A percentile compares a stretch with the other conserved stretches of the same genome.
phyloP scores from a whole-genome alignment of 1,140 invertebrate genomes.

The Rhagoletis zephyria region DNA sequence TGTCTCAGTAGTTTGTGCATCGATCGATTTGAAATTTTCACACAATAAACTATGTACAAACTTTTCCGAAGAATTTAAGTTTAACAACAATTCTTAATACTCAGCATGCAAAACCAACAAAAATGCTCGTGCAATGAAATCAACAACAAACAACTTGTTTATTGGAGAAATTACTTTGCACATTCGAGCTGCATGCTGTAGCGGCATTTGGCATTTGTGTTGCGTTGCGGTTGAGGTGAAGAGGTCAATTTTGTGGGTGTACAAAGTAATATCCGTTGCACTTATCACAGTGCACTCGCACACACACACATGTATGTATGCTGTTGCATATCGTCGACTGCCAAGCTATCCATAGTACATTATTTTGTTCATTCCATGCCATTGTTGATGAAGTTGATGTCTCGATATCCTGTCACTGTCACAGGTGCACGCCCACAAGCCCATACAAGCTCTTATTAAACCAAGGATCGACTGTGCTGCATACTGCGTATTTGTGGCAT shows the following conservation, averaged over 20 bases:
- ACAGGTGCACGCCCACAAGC: background rate
- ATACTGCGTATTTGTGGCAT: no score
- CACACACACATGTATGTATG: background rate
- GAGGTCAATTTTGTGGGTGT: background rate
- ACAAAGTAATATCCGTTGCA: conserved; percentile 15
- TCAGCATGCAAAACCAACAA: background rate
- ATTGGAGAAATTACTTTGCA: background rate
- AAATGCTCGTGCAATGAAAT: background rate
- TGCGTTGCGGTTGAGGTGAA: background rate
- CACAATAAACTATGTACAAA: no score
- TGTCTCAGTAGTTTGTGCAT: no score
- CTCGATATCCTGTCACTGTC: background rate
- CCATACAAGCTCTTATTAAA: no score
- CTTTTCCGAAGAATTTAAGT: no score
- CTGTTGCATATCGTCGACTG: background rate
- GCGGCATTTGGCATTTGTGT: background rate
- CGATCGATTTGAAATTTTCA: no score
- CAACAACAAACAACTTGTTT: background rate
- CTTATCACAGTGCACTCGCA: background rate
- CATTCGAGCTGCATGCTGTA: background rate
- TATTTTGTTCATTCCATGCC: background rate
- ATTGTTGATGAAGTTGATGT: background rate
- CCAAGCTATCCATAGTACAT: background rate
- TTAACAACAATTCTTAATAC: no score
- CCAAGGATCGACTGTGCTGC: no score